These are phyloP conservation scores for Pseudomyrmex pallidus DNA, from an alignment of 1,140 invertebrate genomes.

Conservation along the genomic window DNA sequence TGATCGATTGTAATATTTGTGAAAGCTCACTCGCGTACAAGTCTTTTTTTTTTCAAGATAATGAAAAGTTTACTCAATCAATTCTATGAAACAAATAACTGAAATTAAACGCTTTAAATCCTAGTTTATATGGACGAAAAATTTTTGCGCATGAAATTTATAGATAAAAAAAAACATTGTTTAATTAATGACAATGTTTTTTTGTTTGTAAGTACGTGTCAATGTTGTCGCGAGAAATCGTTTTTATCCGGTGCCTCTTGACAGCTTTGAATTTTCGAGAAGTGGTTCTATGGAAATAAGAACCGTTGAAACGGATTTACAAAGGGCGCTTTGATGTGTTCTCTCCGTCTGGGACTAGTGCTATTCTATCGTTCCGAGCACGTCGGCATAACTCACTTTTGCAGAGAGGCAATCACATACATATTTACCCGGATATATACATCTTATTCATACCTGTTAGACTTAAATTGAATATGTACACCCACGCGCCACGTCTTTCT, in stretches of 20 bases:
- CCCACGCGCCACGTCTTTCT: conserved; percentile 5
- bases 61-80: neutral
- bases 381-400: conserved; percentile 57
- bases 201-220: neutral
- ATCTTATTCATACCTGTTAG: conserved; percentile 66
- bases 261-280: conserved; percentile 26
- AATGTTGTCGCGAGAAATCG: neutral
- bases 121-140: neutral
- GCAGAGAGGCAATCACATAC: conserved; percentile 60
- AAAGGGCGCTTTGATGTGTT: conserved; percentile 62
- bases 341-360: neutral
- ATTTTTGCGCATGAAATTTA: neutral
- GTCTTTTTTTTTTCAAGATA: neutral
- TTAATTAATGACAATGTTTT: neutral
- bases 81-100: conserved; percentile 5
- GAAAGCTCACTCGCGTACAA: neutral
- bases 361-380: conserved; percentile 44
- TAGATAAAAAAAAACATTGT: neutral
- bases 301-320: conserved; percentile 38
- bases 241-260: neutral
- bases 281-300: conserved; percentile 57
- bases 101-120: neutral
- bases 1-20: neutral
- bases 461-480: conserved; percentile 69
- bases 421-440: conserved; percentile 59